Percentiles rank a stretch among this genome's conserved stretches.
Evolutionary conservation across 2,113 vertebrate genomes (phyloP).

Genomic region (Polypterus bichir): DNA sequence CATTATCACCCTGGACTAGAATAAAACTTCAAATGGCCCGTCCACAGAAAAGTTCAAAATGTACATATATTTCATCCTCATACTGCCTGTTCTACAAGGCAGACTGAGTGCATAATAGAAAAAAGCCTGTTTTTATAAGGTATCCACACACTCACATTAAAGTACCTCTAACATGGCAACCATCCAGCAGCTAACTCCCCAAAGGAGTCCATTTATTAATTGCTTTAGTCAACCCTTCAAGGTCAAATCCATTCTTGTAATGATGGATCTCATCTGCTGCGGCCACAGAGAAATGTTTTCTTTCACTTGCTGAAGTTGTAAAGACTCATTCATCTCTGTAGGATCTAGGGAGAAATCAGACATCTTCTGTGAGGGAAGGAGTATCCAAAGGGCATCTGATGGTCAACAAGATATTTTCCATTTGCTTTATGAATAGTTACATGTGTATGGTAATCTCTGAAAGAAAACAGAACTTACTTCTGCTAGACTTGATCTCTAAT

Average conservation of each 20-base stretch:
- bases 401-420: constrained; percentile 70
- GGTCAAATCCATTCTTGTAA: constrained; percentile 93
- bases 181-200: constrained; percentile 45
- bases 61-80: neutral
- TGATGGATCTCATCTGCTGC: constrained; percentile 89
- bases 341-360: constrained; percentile 54
- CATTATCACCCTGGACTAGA: too few relatives aligned
- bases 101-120: too few relatives aligned
- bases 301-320: constrained; percentile 67
- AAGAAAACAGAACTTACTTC: constrained; percentile 69
- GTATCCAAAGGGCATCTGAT: constrained; percentile 64
- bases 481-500: constrained; percentile 46
- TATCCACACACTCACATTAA: constrained; percentile 31
- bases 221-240: constrained; percentile 77
- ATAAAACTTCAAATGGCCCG: too few relatives aligned
- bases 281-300: constrained; percentile 64
- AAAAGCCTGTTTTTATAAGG: constrained; percentile 31
- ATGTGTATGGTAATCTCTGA: constrained; percentile 66
- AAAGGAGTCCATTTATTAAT: constrained; percentile 79
- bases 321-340: constrained; percentile 72
- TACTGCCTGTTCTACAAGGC: neutral
- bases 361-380: constrained; percentile 60
- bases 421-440: constrained; percentile 64
- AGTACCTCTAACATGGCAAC: constrained; percentile 36
- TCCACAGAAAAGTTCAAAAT: too few relatives aligned